phyloP scores from a whole-genome alignment of 2,888 invertebrate genomes.

The Capitulum mitella region DNA sequence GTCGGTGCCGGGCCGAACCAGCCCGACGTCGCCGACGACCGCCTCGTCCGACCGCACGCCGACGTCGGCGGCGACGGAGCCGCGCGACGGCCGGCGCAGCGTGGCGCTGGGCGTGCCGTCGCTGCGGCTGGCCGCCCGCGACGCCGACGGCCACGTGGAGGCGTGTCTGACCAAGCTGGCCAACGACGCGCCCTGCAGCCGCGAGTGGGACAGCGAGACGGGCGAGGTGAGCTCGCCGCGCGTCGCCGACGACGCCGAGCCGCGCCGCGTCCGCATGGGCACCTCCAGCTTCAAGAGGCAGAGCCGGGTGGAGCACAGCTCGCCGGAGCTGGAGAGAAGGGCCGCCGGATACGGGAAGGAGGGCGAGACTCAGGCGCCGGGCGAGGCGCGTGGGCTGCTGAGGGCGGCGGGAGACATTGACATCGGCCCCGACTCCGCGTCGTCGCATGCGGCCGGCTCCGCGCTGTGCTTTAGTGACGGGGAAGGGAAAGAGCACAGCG shows the following conservation, averaged over 20 bases:
- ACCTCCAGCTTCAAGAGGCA: constrained; percentile 10
- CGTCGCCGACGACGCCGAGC: neutral
- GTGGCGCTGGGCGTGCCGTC: neutral
- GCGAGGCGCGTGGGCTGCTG: neutral
- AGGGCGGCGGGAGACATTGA: neutral
- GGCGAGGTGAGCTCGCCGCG: neutral
- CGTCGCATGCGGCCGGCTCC: no score
- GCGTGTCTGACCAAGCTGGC: neutral
- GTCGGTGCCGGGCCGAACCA: no score
- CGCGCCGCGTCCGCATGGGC: neutral
- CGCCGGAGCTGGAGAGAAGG: neutral
- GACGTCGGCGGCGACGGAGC: no score
- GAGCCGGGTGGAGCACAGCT: neutral
- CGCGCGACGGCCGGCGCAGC: neutral
- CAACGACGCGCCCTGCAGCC: neutral
- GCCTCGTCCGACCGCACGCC: no score
- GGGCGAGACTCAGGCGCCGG: neutral
- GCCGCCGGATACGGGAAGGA: neutral
- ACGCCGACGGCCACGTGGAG: neutral
- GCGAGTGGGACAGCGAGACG: neutral
- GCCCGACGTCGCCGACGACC: no score
- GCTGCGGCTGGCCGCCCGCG: neutral
- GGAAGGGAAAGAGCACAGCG: no score
- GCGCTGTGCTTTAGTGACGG: no score
- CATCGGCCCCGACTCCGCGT: no score